Evolutionary conservation across 2,888 invertebrate genomes (phyloP).

Genomic region (Heliconius erato): DNA sequence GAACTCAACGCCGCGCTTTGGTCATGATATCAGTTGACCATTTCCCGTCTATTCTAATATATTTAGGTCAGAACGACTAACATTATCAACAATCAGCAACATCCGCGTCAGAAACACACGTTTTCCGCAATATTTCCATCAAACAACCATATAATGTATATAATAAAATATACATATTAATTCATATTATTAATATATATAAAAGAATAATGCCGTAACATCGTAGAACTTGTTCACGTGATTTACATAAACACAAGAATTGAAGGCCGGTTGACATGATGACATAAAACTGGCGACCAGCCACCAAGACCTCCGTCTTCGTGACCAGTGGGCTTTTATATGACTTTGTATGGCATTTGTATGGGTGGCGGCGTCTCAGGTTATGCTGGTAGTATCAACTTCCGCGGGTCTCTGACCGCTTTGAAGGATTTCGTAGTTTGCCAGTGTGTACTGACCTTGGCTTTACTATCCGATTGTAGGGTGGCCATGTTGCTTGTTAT

Average conservation of each 20-base stretch:
- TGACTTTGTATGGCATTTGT: conserved; percentile 57
- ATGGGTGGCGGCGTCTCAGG: conserved; percentile 64
- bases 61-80: background rate
- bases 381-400: conserved; percentile 67
- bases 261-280: conserved; percentile 74
- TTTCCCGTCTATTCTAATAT: background rate
- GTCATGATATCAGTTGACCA: no score
- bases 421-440: conserved; percentile 78
- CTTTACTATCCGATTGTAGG: conserved; percentile 70
- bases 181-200: conserved; percentile 21
- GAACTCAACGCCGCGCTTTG: no score
- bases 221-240: conserved; percentile 62
- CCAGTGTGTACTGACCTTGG: conserved; percentile 77
- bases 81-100: background rate
- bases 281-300: conserved; percentile 74
- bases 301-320: conserved; percentile 46
- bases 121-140: background rate
- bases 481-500: conserved; percentile 60
- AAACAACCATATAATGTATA: background rate
- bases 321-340: conserved; percentile 18
- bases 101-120: background rate
- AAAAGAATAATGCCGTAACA: conserved; percentile 42
- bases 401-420: conserved; percentile 80
- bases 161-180: conserved; percentile 18
- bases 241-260: conserved; percentile 73